Evolutionary conservation across 2,113 vertebrate species (phyloP), one percentile per base, ranked within the genome.

Genomic region (Procavia capensis): DNA sequence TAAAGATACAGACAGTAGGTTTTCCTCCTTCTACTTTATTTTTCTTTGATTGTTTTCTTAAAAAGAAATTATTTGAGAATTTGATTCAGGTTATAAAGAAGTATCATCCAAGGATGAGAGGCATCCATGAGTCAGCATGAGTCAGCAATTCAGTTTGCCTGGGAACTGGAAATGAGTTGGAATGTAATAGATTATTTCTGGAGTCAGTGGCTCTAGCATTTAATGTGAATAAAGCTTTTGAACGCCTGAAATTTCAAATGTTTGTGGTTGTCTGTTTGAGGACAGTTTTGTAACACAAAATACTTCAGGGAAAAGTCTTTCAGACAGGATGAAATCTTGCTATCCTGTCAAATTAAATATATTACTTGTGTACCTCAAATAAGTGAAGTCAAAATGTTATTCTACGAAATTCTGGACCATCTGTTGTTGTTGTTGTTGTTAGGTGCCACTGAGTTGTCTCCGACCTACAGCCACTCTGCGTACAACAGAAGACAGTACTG

Each of bases 91-190:
- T 94, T 68, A 29, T 70, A 94, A 95, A 84, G 27, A 72, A 91
- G 27, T 76, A 93, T 63, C 57, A 79, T 66, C 24, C 25, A 94
- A 83, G 97, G 61, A 84, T 7, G 4, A 97, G 94, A 96, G 20
- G 0, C 87, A 75, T n/a, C 31, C 94, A 39, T 97, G 91, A 98
- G 89, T 98, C 96, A 97, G 45, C 82, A 75, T 97, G 96, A 97
- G 91, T 97, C 74, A 97, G 81, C 94, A 93, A 83, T 61, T 96
- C 92, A 92, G 63, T 85, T 95, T 87, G 83, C 95, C 95, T 97
- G 94, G 97, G 95, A 98, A 97, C 75, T 86, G 63, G 36, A 93
- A 95, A 95, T 78, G 29, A 91, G 95, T 93, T 97, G 76, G 91
- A 91, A 70, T 90, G 72, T 85, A 97, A 72, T 36, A 93, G 70